Base-by-base conservation (phyloP, 2,888 invertebrate genomes). In the Pandemis corylana region DNA sequence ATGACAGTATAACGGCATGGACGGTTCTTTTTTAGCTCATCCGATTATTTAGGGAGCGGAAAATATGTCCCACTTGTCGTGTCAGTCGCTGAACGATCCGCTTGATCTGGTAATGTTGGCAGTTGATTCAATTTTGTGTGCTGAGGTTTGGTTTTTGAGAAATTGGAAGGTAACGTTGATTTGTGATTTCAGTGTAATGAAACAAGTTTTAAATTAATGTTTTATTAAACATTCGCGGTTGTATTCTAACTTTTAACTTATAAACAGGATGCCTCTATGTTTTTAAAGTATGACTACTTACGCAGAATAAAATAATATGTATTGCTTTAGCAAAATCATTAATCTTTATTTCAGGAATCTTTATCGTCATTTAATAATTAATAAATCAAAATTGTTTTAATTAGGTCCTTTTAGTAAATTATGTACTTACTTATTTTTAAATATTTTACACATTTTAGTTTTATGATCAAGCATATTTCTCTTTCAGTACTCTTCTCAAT, bases 401-500 rank as follows among this genome's bases (percentile, higher is more conserved):
- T 13, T 0, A 49, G 2, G 1, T 36, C 3, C 49, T 49, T 49
- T 5, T 13, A 49, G 2, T 49, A 13, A 36, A 12, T 1, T 13
- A 13, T 13, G n/a, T 13, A 49, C 7, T 12, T 13, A 49, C 5
- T 49, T 49, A 12, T 12, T 56, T 15, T 56, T 5, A 20, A 1
- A 20, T 7, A 56, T 56, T 15, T 10, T 10, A 41, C 61, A 62
- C 41, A 4, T 20, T n/a, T 62, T 36, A 7, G 12, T 53, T 53
- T 15, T 20, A 36, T 36, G 28, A 56, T 78, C 77, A 84, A 73
- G 80, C 80, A 78, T 86, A 83, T 76, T 86, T 80, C 59, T 89
- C 90, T 83, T 92, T 94, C 44, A 97, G 87, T 71, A 95, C 91
- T 78, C 95, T 94, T 77, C 97, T 94, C 72, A 97, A 88, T 80